Evolutionary conservation across 2,797 vertebrate species (phyloP).

Genomic region (Dromococcyx pavoninus): DNA sequence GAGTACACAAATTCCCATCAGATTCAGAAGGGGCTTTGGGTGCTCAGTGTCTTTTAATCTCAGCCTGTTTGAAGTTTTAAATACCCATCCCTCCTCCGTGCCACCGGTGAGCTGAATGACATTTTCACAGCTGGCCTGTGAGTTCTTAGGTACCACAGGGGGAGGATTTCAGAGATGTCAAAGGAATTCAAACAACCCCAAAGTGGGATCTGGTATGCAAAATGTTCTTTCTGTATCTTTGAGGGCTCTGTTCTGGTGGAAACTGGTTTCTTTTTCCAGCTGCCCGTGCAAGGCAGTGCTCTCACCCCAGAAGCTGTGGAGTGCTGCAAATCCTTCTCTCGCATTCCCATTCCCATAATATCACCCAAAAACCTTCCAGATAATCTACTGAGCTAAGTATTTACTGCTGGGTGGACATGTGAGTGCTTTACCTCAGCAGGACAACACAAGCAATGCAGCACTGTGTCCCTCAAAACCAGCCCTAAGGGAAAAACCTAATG

Average conservation of each 20-base stretch:
- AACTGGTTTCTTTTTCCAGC: neutral
- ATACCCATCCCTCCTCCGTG: neutral
- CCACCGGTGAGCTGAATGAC: fast-evolving
- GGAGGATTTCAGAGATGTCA: neutral
- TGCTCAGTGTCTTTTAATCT: neutral
- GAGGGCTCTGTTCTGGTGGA: neutral
- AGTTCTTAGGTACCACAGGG: neutral
- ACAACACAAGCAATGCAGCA: fast-evolving
- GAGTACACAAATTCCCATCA: neutral
- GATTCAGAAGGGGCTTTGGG: neutral
- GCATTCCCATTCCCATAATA: fast-evolving
- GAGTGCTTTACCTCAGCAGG: neutral
- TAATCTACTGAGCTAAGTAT: too few species aligned
- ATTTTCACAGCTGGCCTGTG: neutral
- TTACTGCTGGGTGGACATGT: neutral
- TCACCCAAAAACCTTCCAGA: neutral
- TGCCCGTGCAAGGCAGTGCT: neutral
- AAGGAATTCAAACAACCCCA: neutral
- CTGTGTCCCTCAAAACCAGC: neutral
- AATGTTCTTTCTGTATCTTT: fast-evolving
- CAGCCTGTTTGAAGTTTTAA: neutral
- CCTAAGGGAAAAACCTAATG: neutral
- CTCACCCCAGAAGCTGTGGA: neutral
- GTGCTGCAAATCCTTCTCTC: neutral
- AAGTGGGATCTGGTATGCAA: neutral